Evolutionary conservation across 2,888 invertebrate genomes (phyloP).

Genomic region (Caprella mutica): DNA sequence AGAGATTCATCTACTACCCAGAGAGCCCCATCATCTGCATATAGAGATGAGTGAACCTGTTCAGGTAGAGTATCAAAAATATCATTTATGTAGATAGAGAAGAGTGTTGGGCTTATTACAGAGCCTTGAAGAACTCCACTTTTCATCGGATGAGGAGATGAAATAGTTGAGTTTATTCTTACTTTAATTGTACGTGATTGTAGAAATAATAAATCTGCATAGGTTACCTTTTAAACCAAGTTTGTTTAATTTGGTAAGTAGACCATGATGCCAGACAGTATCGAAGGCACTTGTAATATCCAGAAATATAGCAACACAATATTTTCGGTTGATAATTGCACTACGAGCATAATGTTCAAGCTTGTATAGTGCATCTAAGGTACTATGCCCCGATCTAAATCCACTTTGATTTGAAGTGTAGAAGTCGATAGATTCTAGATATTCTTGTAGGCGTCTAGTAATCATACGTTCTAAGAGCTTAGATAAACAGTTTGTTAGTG

Average conservation of each 20-base stretch:
- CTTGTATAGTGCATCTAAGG: not conserved
- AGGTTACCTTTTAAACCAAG: not conserved
- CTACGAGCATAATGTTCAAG: not conserved
- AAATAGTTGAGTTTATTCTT: not conserved
- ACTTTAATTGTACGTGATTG: not conserved
- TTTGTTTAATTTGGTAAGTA: not conserved
- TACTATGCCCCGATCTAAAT: not conserved
- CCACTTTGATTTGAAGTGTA: not conserved
- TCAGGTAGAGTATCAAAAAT: not conserved
- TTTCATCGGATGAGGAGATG: not conserved
- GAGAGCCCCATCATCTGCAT: not conserved
- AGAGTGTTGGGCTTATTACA: not conserved
- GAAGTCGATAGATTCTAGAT: not conserved
- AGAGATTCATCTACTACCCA: not conserved
- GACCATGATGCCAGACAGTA: not conserved
- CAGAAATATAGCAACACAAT: not conserved
- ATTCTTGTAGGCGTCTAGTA: not conserved
- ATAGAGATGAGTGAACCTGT: not conserved
- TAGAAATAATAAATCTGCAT: not conserved
- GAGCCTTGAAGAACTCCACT: conserved; percentile 1
- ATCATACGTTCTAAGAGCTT: not conserved
- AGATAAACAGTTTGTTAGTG: not conserved
- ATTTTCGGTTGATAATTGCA: not conserved
- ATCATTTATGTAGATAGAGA: not conserved
- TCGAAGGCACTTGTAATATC: not conserved